Conservation (phyloP, 2,113 vertebrate genomes). For the rabbit (Oryctolagus cuniculus) region mOryCun1.1 NC_091445.1:78689501-78690000, state of each 20-base stretch:
- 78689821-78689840: constrained; percentile 22
- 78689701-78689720: not conserved
- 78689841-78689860: not conserved
- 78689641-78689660: constrained; percentile 43
- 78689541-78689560: not conserved
- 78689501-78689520: too few relatives aligned
- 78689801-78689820: constrained; percentile 34
- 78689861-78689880: not conserved
- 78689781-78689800: not conserved
- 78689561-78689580: not conserved
- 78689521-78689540: not conserved
- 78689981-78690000: not conserved
- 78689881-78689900: constrained; percentile 55
- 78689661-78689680: constrained; percentile 50
- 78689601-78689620: not conserved
- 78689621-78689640: constrained; percentile 11
- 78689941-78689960: not conserved
- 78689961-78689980: not conserved
- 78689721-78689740: not conserved
- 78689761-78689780: not conserved
- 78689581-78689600: constrained; percentile 6
- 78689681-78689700: constrained; percentile 30
- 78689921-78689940: not conserved
- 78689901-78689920: constrained; percentile 44
- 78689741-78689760: not conserved